These are phyloP conservation scores for Chaetorhynchus papuensis DNA, from an alignment of 2,113 vertebrate species.

Conservation along the genomic window DNA sequence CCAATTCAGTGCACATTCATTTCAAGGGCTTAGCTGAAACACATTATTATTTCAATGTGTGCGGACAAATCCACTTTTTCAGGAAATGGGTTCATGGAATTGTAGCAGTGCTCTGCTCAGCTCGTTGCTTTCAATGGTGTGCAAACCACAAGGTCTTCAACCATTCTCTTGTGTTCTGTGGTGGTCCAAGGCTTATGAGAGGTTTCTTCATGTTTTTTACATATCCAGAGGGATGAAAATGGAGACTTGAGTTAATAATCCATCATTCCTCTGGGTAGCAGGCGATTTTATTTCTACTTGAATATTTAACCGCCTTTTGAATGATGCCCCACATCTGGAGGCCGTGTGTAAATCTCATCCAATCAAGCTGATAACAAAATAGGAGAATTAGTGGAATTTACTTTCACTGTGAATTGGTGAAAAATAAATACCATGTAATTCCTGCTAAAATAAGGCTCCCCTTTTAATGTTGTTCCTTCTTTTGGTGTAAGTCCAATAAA, in stretches of 20 bases:
- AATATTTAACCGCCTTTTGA: not conserved
- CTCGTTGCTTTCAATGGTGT: not conserved
- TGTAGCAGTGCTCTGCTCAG: not conserved
- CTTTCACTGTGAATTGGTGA: not conserved
- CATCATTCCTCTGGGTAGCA: not conserved
- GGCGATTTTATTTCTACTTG: not conserved
- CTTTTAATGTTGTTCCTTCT: not conserved
- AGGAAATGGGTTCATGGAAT: not conserved
- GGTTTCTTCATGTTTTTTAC: constrained; percentile 14
- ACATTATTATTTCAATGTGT: not conserved
- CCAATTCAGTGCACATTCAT: not conserved
- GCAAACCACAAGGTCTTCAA: not conserved
- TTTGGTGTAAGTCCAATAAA: not conserved
- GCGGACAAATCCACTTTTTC: constrained; percentile 2
- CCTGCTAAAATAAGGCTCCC: not conserved
- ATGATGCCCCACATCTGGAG: constrained; percentile 21
- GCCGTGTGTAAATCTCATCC: not conserved
- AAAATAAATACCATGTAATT: not conserved
- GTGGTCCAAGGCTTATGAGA: not conserved
- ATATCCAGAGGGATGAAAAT: constrained; percentile 34
- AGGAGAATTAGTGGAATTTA: constrained; percentile 10
- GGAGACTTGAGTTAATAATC: constrained; percentile 34
- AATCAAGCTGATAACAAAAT: constrained; percentile 6
- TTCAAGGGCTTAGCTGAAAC: constrained; percentile 26
- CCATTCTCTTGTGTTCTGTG: not conserved